Evolutionary conservation across 1,140 invertebrate genomes (phyloP).

Genomic region (Pseudomyrmex sp.): DNA sequence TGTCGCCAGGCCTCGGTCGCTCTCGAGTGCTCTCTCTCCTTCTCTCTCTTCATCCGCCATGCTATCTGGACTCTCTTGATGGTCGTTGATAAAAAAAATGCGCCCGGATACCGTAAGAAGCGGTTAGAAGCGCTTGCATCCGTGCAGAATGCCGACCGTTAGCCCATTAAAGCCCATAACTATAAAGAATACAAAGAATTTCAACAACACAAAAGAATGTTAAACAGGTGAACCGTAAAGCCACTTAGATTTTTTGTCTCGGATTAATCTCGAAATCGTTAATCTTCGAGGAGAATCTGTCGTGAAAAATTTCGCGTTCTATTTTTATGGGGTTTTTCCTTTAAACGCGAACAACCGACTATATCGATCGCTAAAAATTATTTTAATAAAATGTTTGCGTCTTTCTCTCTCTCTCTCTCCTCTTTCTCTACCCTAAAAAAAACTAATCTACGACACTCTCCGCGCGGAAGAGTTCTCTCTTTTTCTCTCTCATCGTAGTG

Average conservation of each 20-base stretch:
- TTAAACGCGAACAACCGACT: too few species aligned
- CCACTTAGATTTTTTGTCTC: too few species aligned
- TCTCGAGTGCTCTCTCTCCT: not conserved
- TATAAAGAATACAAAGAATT: too few species aligned
- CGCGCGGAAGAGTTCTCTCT: not conserved
- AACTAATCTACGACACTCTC: too few species aligned
- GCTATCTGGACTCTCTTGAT: constrained; percentile 13
- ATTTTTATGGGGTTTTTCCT: too few species aligned
- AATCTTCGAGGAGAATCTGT: too few species aligned
- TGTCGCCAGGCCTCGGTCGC: constrained; percentile 11
- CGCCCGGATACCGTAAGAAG: constrained; percentile 55
- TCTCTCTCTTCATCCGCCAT: not conserved
- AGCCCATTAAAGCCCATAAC: constrained; percentile 25
- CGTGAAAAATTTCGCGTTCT: too few species aligned
- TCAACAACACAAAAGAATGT: not conserved
- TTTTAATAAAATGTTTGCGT: too few species aligned
- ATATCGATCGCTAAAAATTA: too few species aligned
- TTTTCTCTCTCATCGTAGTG: not conserved
- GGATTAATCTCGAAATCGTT: not conserved
- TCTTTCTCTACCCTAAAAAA: too few species aligned
- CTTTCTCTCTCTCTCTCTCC: too few species aligned
- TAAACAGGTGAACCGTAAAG: not conserved
- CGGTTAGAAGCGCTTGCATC: constrained; percentile 28
- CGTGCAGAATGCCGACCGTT: constrained; percentile 36
- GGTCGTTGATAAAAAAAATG: constrained; percentile 25